Evolutionary conservation across 2,888 invertebrate species (phyloP), one percentile per base, ranked within the genome.

Genomic region (Panopea generosa): DNA sequence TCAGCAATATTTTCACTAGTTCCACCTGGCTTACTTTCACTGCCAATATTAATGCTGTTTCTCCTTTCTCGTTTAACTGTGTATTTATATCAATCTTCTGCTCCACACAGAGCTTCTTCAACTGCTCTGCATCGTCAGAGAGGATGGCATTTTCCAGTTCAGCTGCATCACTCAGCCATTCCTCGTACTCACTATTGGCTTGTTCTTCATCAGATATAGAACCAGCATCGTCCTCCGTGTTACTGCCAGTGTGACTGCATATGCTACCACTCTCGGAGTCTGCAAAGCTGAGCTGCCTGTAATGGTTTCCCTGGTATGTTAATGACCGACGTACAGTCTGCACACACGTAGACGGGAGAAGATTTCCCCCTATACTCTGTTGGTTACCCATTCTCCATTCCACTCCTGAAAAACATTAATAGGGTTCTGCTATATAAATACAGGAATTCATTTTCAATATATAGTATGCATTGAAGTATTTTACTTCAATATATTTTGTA

Each of bases 1-100:
- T 59, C 16, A 89, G 71, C 47, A 89, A 55, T 9, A 71, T 71
- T 69, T 84, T 76, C n/a, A 89, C 88, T 62, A 86, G 82, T 24
- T 86, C 83, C 26, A 78, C 55, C 50, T 84, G 83, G 24, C 86
- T 87, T 9, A 87, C 70, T 57, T 87, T 86, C 1, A 89, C 84
- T 20, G 87, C 84, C 20, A 89, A 43, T 59, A 87, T 85, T n/a
- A 89, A 71, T 7, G 86, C 85, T 2, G 87, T 87, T 62, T 89
- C 89, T 26, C 82, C 77, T 52, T 85, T 84, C 16, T 86, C 84
- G 74, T 88, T 89, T 20, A 89, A 68, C 20, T 86, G 84, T 26
- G 83, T 71, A 55, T 87, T 89, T 16, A 87, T 71, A 66, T 87
- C 84, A 18, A 83, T 61, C 38, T 60, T 74, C 57, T 80, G 53